These are phyloP conservation scores for Perdita meconis DNA, from an alignment of 2,888 invertebrate species.

Conservation along the genomic window DNA sequence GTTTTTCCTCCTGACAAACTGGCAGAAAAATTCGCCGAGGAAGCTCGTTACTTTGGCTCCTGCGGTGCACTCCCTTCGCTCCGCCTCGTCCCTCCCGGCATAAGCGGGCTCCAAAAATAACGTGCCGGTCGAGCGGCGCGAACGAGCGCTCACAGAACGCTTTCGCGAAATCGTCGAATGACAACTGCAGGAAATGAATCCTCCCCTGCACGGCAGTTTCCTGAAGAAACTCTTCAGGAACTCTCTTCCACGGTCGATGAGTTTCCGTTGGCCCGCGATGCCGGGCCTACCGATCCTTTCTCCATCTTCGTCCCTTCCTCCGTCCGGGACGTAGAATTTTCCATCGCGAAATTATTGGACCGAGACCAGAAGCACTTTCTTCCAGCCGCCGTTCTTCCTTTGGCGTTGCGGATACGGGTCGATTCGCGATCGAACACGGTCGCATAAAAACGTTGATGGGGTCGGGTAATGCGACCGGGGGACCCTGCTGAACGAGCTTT, in stretches of 20 bases:
- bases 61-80: constrained; percentile 37
- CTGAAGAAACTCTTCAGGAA: constrained; percentile 30
- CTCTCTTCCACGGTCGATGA: constrained; percentile 35
- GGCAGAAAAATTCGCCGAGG: constrained; percentile 57
- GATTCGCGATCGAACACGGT: constrained; percentile 21
- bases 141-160: constrained; percentile 26
- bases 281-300: constrained; percentile 2
- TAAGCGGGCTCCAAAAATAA: constrained; percentile 61
- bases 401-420: neutral
- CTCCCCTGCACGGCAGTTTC: constrained; percentile 49
- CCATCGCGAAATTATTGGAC: constrained; percentile 18
- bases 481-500: constrained; percentile 8
- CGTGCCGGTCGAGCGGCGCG: constrained; percentile 11
- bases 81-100: constrained; percentile 47
- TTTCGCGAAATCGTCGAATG: constrained; percentile 65
- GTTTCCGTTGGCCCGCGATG: neutral
- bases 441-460: constrained; percentile 11
- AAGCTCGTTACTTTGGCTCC: constrained; percentile 65
- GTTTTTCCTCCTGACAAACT: constrained; percentile 40
- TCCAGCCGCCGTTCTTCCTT: neutral
- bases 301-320: neutral
- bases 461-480: constrained; percentile 6
- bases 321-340: neutral
- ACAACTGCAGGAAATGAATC: constrained; percentile 60
- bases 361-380: constrained; percentile 19